These are phyloP conservation scores for Dusona sp. DNA, from an alignment of 2,888 invertebrate genomes.

Conservation along the genomic window DNA sequence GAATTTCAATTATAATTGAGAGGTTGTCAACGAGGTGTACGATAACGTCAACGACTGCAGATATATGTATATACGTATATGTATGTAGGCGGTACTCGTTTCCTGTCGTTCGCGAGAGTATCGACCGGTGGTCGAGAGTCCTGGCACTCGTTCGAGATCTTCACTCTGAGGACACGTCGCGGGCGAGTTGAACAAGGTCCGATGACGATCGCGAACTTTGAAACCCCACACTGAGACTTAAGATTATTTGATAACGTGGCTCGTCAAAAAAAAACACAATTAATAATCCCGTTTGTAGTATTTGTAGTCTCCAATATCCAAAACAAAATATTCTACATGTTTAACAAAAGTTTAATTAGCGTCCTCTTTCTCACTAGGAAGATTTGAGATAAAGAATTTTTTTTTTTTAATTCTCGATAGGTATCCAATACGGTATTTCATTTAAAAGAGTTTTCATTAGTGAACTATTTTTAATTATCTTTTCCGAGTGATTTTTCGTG, in stretches of 20 bases:
- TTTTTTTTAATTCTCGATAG: neutral
- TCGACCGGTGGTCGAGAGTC: slow-evolving; percentile 59
- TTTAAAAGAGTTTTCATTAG: slow-evolving; percentile 19
- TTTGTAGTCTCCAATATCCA: slow-evolving; percentile 5
- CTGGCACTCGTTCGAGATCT: slow-evolving; percentile 24
- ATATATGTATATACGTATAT: slow-evolving; percentile 18
- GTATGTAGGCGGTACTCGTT: slow-evolving; percentile 59
- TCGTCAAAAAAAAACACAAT: slow-evolving; percentile 36
- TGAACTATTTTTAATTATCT: slow-evolving; percentile 33
- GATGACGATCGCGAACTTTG: slow-evolving; percentile 50
- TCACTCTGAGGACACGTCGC: slow-evolving; percentile 52
- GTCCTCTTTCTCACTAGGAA: neutral
- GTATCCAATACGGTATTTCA: neutral
- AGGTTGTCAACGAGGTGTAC: slow-evolving; percentile 76
- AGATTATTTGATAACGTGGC: slow-evolving; percentile 35
- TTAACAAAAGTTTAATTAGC: neutral
- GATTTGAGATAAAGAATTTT: neutral
- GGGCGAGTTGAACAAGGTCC: slow-evolving; percentile 43
- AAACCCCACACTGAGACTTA: slow-evolving; percentile 40
- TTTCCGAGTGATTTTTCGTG: slow-evolving; percentile 47
- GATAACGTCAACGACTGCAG: slow-evolving; percentile 75
- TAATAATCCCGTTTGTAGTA: neutral
- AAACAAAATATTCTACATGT: slow-evolving; percentile 52
- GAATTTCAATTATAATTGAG: slow-evolving; percentile 81
- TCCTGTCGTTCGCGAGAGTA: slow-evolving; percentile 53